Evolutionary conservation across 2,113 vertebrate species (phyloP), one percentile per base, ranked within the genome.

Genomic region (Tetraodon nigroviridis): DNA sequence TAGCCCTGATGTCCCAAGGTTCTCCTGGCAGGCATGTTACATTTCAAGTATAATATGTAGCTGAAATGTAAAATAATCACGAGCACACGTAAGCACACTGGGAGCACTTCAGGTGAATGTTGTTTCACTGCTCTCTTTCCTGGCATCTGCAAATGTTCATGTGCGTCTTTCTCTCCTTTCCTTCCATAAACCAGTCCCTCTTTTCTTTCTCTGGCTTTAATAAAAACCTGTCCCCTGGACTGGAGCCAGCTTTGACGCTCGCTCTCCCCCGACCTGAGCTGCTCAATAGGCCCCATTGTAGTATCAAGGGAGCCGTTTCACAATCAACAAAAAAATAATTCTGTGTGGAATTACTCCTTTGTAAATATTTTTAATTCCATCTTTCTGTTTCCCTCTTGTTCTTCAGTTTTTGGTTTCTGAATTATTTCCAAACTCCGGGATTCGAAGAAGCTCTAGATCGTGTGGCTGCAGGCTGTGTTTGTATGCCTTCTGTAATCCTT

Each of bases 241-340:
- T 13, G 32, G 53, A 44, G 58, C 83, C 76, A 88, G 62, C 64
- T 65, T 51, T 11, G 60, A 86, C 57, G 65, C 85, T 83, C 59
- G 67, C 55, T 63, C 80, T 69, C 61, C 32, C 11, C 32, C 32
- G 54, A 58, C 83, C 48, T 46, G 21, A 2, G 8, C 61, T 58
- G 46, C 76, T 92, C 91, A 94, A 93, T 91, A 89, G 79, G 55
- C 74, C 71, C 89, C 77, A 91, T 92, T 94, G 92, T 93, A 73
- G 79, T 78, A 76, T 82, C 74, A 75, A 71, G 74, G 53, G 81
- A 86, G 73, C 74, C 69, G 87, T 89, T 90, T 80, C 24, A 29
- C 80, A 87, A 87, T 88, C 80, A 90, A 86, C 82, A 80, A 87
- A 54, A 74, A 58, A 69, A n/a, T n/a, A 75, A 92, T 87, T 87